Conservation (phyloP, 2,888 invertebrate species). For the Tribolium freemani region DNA sequence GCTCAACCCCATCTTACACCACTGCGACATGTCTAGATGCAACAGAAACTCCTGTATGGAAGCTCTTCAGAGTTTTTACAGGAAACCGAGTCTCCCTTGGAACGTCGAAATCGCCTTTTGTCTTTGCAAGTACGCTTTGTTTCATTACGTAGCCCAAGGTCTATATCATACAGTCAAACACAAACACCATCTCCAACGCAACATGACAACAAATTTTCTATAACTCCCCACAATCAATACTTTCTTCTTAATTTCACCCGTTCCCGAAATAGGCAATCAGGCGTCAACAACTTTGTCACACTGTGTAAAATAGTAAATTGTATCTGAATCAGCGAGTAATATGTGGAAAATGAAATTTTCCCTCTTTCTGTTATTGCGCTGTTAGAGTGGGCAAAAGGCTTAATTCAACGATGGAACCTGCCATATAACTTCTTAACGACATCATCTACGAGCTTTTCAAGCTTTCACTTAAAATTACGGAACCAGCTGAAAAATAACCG, state of each 20-base stretch:
- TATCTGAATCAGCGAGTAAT: not conserved
- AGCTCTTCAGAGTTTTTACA: conserved; percentile 88
- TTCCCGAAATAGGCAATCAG: not conserved
- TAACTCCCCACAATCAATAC: not conserved
- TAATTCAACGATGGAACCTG: conserved; percentile 20
- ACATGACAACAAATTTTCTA: not conserved
- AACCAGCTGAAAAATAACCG: conserved; percentile 25
- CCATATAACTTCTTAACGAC: conserved; percentile 33
- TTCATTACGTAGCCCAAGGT: conserved; percentile 44
- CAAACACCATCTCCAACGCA: conserved; percentile 31
- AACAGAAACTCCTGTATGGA: conserved; percentile 91
- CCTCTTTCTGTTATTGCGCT: conserved; percentile 12
- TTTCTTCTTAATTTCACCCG: not conserved
- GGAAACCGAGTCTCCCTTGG: conserved; percentile 84
- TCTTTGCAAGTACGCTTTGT: conserved; percentile 86
- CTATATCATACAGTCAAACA: conserved; percentile 34
- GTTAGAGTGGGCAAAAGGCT: conserved; percentile 18
- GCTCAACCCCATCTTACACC: conserved; percentile 86
- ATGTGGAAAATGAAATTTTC: conserved; percentile 2
- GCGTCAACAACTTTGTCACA: not conserved
- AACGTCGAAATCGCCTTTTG: conserved; percentile 93
- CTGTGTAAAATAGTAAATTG: not conserved
- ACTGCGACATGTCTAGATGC: conserved; percentile 84
- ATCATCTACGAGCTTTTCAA: conserved; percentile 17
- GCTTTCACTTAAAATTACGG: conserved; percentile 21